Conservation (phyloP, 2,888 invertebrate genomes). For the Drosophila monieri region DNA sequence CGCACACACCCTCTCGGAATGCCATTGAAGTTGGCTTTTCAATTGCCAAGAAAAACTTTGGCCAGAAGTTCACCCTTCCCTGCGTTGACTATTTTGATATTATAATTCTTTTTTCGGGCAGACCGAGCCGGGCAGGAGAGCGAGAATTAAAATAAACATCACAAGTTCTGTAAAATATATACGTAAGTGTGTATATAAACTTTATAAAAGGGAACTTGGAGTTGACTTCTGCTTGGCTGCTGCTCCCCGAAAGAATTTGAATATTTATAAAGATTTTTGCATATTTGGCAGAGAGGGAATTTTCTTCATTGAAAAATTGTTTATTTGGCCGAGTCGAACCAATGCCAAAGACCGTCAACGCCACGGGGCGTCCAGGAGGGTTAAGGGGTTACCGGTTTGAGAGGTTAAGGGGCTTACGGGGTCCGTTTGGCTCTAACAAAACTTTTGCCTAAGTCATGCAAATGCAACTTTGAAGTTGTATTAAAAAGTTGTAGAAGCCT, state of each 20-base stretch:
- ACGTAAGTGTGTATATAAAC: slow-evolving; percentile 15
- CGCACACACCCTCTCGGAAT: slow-evolving; percentile 9
- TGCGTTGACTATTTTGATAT: slow-evolving; percentile 61
- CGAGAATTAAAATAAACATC: slow-evolving; percentile 74
- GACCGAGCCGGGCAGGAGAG: slow-evolving; percentile 21
- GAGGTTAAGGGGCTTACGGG: slow-evolving; percentile 13
- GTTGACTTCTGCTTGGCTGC: slow-evolving; percentile 39
- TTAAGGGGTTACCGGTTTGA: neutral
- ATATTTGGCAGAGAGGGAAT: slow-evolving; percentile 62
- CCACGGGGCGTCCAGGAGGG: neutral
- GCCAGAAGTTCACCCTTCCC: slow-evolving; percentile 55
- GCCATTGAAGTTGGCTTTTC: slow-evolving; percentile 56
- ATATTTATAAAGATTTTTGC: slow-evolving; percentile 77
- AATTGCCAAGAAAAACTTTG: slow-evolving; percentile 73
- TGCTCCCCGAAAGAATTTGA: slow-evolving; percentile 62
- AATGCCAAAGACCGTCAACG: slow-evolving; percentile 55
- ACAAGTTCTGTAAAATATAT: slow-evolving; percentile 56
- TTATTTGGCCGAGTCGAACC: slow-evolving; percentile 66
- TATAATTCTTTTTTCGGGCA: slow-evolving; percentile 37
- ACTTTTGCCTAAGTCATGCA: slow-evolving; percentile 71
- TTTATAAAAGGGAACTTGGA: slow-evolving; percentile 36
- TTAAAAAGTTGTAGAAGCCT: slow-evolving; percentile 48
- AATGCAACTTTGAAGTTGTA: slow-evolving; percentile 67
- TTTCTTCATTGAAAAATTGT: slow-evolving; percentile 75
- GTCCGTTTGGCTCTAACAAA: slow-evolving; percentile 53